These are phyloP conservation scores for Catagonus wagneri DNA, from an alignment of 2,113 vertebrate species.

Conservation along the genomic window DNA sequence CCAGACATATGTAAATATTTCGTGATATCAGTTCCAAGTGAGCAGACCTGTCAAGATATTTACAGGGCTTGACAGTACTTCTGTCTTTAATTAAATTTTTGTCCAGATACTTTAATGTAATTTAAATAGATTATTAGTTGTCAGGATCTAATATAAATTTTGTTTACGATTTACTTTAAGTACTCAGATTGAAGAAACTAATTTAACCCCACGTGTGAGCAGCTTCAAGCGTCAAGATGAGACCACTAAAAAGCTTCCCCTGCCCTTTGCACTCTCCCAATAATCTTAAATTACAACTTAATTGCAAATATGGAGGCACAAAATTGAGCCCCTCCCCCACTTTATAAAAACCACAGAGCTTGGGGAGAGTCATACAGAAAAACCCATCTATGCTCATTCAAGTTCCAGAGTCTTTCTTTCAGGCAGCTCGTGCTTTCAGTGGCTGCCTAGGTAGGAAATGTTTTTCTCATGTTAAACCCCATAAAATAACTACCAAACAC, in stretches of 20 bases:
- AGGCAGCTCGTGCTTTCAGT: not conserved
- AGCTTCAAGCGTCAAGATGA: conserved; percentile 84
- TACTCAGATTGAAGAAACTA: conserved; percentile 87
- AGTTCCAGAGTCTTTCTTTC: conserved; percentile 40
- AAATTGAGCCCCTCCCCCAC: conserved; percentile 74
- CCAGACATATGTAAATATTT: conserved; percentile 87
- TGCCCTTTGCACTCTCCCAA: conserved; percentile 83
- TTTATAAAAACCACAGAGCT: conserved; percentile 68
- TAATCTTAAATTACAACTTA: conserved; percentile 87
- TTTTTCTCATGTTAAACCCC: conserved; percentile 42
- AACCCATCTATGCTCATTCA: conserved; percentile 80
- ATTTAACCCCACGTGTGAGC: conserved; percentile 87
- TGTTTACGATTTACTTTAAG: conserved; percentile 91
- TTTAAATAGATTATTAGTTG: conserved; percentile 92
- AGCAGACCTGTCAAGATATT: conserved; percentile 88
- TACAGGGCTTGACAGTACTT: conserved; percentile 88
- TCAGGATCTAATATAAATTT: conserved; percentile 90
- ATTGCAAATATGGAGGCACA: conserved; percentile 85
- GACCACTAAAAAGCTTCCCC: conserved; percentile 85
- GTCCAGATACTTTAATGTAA: conserved; percentile 89
- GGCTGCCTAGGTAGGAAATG: conserved; percentile 46
- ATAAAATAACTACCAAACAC: conserved; percentile 79
- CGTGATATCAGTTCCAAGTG: conserved; percentile 83
- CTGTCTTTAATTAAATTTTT: conserved; percentile 90
- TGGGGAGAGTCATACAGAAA: conserved; percentile 60